Conservation (phyloP, 2,797 vertebrate genomes). For the Macrochelys suwanniensis region DNA sequence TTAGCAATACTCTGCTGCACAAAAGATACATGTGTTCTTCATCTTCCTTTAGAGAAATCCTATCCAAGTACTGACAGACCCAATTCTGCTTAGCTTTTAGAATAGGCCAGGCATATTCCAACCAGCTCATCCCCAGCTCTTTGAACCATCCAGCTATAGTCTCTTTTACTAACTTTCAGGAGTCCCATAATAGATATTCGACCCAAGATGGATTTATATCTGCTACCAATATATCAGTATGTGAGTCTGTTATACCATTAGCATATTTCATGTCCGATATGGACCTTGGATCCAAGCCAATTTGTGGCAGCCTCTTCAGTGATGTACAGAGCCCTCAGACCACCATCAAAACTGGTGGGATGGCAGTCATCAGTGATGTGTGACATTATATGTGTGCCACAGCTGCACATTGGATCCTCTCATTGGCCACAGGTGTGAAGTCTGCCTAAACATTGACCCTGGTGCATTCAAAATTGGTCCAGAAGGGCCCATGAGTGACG, state of each 20-base stretch:
- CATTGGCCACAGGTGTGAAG: not conserved
- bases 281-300: not conserved
- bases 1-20: conserved; percentile 5
- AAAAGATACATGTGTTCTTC: not conserved
- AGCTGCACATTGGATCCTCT: too few species aligned
- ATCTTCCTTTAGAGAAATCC: not conserved
- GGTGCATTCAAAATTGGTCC: not conserved
- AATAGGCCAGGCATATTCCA: not conserved
- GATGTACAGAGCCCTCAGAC: too few species aligned
- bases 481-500: not conserved
- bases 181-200: not conserved
- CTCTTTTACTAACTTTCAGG: not conserved
- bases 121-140: not conserved
- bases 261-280: not conserved
- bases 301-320: too few species aligned
- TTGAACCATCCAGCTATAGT: not conserved
- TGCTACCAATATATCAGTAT: not conserved
- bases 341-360: too few species aligned
- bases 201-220: not conserved
- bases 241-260: not conserved
- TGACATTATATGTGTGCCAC: too few species aligned
- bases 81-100: not conserved
- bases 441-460: not conserved
- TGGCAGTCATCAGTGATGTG: too few species aligned
- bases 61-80: not conserved